Conservation (phyloP, 2,113 vertebrate species). For the Phoenicopterus ruber region DNA sequence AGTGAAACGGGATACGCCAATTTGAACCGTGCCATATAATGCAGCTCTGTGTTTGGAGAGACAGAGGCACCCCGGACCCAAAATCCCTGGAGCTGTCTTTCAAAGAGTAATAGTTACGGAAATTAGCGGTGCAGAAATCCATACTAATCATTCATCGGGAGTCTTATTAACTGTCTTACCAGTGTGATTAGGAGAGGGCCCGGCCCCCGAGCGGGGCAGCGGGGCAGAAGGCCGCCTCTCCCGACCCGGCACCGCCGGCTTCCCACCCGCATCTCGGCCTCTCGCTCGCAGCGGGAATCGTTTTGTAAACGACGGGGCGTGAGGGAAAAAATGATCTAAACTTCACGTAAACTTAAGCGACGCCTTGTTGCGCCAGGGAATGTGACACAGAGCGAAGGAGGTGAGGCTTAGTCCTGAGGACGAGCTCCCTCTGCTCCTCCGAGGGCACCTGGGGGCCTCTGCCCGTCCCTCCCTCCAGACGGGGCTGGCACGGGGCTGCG, state of each 20-base stretch:
- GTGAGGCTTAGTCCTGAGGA: background rate
- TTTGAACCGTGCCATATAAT: slow-evolving; percentile 79
- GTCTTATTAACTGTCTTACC: slow-evolving; percentile 92
- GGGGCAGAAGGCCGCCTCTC: slow-evolving; percentile 25
- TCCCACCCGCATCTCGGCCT: background rate
- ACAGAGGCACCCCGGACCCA: slow-evolving; percentile 77
- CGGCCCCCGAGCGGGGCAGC: slow-evolving; percentile 45
- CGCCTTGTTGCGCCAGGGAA: background rate
- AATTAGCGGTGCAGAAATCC: slow-evolving; percentile 97
- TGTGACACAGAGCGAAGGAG: accelerated
- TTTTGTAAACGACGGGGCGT: accelerated
- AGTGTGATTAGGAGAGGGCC: slow-evolving; percentile 76
- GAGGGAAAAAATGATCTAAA: background rate
- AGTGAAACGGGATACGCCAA: slow-evolving; percentile 73
- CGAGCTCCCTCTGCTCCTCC: background rate
- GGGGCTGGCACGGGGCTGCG: background rate
- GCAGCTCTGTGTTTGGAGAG: slow-evolving; percentile 86
- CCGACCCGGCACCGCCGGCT: background rate
- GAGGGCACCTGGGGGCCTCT: accelerated
- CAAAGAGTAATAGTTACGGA: slow-evolving; percentile 98
- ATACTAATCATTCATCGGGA: slow-evolving; percentile 89
- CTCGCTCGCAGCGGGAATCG: accelerated
- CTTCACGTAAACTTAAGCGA: background rate
- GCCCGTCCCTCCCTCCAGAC: accelerated
- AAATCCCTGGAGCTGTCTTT: slow-evolving; percentile 93